Evolutionary conservation across 2,797 vertebrate species (phyloP), one percentile per base, ranked within the genome.

Genomic region (Mionectes olivaceus): DNA sequence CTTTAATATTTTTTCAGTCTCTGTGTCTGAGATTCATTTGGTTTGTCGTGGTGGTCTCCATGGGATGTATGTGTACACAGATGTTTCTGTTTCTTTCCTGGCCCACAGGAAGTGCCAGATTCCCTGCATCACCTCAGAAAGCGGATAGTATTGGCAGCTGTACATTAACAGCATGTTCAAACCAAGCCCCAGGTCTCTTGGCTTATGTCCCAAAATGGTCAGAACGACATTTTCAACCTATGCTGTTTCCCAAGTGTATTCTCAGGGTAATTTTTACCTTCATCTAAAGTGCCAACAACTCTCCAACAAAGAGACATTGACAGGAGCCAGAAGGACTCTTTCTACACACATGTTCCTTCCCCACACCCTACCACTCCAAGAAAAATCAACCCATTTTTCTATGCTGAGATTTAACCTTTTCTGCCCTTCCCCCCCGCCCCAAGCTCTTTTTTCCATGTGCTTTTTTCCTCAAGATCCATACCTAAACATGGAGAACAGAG

Each of bases 201-300:
- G 37, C 12, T 77, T 37, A 3, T 60, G 44, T 74, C 30, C 41
- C 68, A 37, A 74, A 92, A 70, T 50, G 22, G n/a, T 64, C n/a
- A 60, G 46, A 88, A 82, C 68, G 17, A 69, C 17, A 43, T 65
- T 80, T 83, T 71, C 74, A 52, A 46, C 30, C 64, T 57, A 7
- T 43, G 27, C 13, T 70, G 33, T 46, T 74, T 70, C 64, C 33
- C 37, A 63, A 47, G 41, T 27, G 19, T 25, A 52, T 80, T 82
- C 52, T 89, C 68, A 67, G 16, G 10, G 14, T n/a, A 85, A 52
- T 76, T 92, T 93, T 90, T 87, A 28, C 59, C 39, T 84, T 89
- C 19, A 33, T 32, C 43, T 65, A 60, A 83, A 61, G 21, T 33
- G 21, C 30, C 57, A 60, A 41, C 25, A 59, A 8, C 32, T 71